These are phyloP conservation scores for Daptonema setosum DNA, from an alignment of 2,888 invertebrate species.

Conservation along the genomic window DNA sequence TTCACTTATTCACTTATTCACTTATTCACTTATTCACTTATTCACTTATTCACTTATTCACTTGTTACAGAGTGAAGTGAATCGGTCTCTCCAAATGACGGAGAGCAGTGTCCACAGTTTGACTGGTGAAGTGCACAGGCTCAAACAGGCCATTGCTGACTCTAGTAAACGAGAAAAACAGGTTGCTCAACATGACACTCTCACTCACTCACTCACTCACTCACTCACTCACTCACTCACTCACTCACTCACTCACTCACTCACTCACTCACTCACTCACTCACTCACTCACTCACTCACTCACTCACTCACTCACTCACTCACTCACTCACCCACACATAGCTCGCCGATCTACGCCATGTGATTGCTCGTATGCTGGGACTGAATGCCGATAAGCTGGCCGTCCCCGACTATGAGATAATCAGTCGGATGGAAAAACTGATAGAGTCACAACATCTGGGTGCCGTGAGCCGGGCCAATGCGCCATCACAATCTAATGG, in stretches of 20 bases:
- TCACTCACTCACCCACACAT: too few species aligned
- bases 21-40: too few species aligned
- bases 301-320: too few species aligned
- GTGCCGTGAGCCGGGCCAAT: neutral
- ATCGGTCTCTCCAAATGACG: constrained; percentile 11
- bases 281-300: too few species aligned
- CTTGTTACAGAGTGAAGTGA: neutral
- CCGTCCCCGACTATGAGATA: constrained; percentile 32
- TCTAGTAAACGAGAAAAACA: constrained; percentile 27
- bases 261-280: too few species aligned
- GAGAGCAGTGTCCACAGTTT: constrained; percentile 29
- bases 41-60: too few species aligned
- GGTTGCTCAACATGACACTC: too few species aligned
- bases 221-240: too few species aligned
- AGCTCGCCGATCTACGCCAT: constrained; percentile 30
- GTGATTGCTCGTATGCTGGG: constrained; percentile 31
- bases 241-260: too few species aligned
- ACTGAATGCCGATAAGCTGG: constrained; percentile 28
- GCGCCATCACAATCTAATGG: too few species aligned
- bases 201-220: too few species aligned
- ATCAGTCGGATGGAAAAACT: constrained; percentile 30
- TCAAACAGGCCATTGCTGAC: constrained; percentile 25
- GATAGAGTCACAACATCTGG: constrained; percentile 26
- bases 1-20: too few species aligned
- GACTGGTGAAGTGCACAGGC: constrained; percentile 25